These are phyloP conservation scores for Globodera rostochiensis DNA, from an alignment of 1,140 invertebrate species.

Conservation along the genomic window DNA sequence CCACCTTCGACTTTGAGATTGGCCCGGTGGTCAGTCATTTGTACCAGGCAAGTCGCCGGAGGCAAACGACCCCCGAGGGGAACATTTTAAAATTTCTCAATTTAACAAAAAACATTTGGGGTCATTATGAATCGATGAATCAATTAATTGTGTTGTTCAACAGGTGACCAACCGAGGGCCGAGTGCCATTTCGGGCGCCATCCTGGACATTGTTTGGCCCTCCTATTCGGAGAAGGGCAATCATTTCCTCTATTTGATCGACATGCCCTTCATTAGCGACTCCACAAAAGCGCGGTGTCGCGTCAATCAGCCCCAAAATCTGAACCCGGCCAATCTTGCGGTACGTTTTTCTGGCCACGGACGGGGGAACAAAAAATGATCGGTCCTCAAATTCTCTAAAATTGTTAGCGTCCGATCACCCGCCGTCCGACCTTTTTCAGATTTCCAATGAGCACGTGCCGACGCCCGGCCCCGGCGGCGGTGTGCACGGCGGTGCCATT, in stretches of 20 bases:
- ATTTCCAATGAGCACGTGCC: constrained; percentile 62
- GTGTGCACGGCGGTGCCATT: not conserved
- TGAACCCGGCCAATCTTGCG: constrained; percentile 60
- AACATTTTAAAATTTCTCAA: no score
- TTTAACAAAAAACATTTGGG: no score
- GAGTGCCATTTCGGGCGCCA: constrained; percentile 57
- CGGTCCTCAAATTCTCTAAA: constrained; percentile 2
- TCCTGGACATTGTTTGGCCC: constrained; percentile 64
- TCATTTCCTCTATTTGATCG: constrained; percentile 63
- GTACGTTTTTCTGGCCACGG: constrained; percentile 29
- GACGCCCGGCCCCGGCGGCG: constrained; percentile 32
- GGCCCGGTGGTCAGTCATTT: constrained; percentile 64
- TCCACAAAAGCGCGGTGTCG: constrained; percentile 55
- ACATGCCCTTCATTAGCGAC: constrained; percentile 60
- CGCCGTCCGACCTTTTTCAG: constrained; percentile 30
- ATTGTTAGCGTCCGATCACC: not conserved
- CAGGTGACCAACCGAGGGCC: constrained; percentile 59
- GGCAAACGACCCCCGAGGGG: no score
- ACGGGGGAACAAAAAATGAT: no score
- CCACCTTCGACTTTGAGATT: constrained; percentile 61
- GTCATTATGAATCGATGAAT: no score
- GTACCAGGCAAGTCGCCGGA: constrained; percentile 48
- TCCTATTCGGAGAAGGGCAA: constrained; percentile 59
- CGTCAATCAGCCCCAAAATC: constrained; percentile 61
- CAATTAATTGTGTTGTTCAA: no score